phyloP scores from a whole-genome alignment of 2,113 vertebrate species.

The Labeo catla region DNA sequence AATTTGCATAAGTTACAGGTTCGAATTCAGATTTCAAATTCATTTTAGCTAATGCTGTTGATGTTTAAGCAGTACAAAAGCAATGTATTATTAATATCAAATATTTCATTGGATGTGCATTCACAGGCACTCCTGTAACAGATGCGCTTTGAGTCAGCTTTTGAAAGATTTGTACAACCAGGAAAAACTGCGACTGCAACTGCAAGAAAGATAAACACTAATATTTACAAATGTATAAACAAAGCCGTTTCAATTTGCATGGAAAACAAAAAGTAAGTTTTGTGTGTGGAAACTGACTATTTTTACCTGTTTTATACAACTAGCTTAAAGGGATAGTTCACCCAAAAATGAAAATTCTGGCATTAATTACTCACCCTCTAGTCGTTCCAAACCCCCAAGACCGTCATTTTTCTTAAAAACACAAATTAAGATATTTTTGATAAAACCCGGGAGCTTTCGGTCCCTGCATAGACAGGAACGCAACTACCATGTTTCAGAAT shows the following conservation, averaged over 20 bases:
- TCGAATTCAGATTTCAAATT: not conserved
- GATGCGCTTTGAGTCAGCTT: not conserved
- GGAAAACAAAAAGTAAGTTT: not conserved
- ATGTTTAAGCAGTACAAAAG: not conserved
- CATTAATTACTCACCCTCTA: no score
- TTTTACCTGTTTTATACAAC: not conserved
- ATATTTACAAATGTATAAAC: conserved; percentile 7
- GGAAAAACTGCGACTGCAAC: not conserved
- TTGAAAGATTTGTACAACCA: not conserved
- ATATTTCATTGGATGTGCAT: not conserved
- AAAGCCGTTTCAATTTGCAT: not conserved
- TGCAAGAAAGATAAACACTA: no score
- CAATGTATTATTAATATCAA: not conserved
- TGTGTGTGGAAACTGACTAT: not conserved
- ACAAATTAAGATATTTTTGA: no score
- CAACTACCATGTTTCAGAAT: no score
- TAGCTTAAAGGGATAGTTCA: not conserved
- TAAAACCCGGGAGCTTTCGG: no score
- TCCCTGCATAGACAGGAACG: no score
- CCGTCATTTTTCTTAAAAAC: no score
- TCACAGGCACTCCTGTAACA: not conserved
- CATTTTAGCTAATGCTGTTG: not conserved
- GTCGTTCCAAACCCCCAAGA: no score
- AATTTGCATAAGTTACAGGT: not conserved
- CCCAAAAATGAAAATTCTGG: not conserved